phyloP scores from a whole-genome alignment of 2,797 vertebrate genomes.

The Gallinago nigripennis region DNA sequence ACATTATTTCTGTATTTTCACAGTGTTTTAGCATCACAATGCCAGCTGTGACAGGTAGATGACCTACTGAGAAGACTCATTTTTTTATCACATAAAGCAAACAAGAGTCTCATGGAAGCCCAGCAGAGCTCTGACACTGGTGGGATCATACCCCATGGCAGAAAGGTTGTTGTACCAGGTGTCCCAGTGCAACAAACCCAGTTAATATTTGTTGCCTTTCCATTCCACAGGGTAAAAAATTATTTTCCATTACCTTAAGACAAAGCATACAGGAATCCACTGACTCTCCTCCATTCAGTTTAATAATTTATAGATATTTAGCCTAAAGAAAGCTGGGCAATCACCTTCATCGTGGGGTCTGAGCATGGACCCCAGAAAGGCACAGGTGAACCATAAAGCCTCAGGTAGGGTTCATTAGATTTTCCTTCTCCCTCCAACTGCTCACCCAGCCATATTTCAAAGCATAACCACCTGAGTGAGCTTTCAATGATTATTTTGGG shows the following conservation, averaged over 20 bases:
- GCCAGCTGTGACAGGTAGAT: background rate
- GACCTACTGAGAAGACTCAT: background rate
- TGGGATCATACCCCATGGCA: rapidly evolving
- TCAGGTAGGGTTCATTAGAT: background rate
- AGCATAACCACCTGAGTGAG: background rate
- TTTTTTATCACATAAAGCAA: background rate
- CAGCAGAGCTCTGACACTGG: background rate
- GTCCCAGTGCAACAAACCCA: background rate
- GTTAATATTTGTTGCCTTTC: background rate
- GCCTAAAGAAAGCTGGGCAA: background rate
- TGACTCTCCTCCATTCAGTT: background rate
- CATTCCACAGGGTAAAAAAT: background rate
- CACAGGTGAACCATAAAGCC: background rate
- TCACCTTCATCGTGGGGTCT: background rate
- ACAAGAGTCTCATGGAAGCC: background rate
- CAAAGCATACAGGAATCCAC: background rate
- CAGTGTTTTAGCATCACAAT: background rate
- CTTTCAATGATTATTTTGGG: background rate
- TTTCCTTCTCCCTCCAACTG: background rate
- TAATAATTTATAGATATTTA: background rate
- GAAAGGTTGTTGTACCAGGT: background rate
- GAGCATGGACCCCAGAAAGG: background rate
- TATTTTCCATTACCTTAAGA: background rate
- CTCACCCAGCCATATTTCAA: background rate
- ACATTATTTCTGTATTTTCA: background rate